These are phyloP conservation scores for Radopholus similis DNA, from an alignment of 1,140 invertebrate genomes.

Conservation along the genomic window DNA sequence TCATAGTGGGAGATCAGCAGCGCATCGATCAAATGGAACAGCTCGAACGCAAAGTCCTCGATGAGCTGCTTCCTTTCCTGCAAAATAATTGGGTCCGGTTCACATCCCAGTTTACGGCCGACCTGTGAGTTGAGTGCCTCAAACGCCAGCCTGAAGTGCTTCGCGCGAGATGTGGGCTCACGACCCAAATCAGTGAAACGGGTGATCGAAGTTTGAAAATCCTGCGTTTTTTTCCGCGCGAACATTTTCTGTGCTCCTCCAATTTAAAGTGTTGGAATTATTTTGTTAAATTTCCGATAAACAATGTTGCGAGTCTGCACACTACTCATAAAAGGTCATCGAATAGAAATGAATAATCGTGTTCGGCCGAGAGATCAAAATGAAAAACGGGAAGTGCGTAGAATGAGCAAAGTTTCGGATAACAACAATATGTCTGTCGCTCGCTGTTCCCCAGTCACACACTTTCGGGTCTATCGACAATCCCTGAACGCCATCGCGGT, in stretches of 20 bases:
- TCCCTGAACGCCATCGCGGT: constrained; percentile 52
- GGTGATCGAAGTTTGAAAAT: constrained; percentile 48
- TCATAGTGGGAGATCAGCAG: constrained; percentile 42
- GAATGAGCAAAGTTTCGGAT: background rate
- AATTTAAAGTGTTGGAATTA: too few relatives aligned
- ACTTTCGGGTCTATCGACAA: background rate
- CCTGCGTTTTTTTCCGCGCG: constrained; percentile 51
- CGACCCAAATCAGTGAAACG: constrained; percentile 49
- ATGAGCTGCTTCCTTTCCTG: constrained; percentile 57
- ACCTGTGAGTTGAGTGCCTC: constrained; percentile 46
- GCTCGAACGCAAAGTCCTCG: constrained; percentile 55
- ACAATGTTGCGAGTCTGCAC: too few relatives aligned
- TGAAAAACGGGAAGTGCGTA: background rate
- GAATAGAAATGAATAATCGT: too few relatives aligned
- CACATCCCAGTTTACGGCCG: background rate
- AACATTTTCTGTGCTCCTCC: constrained; percentile 53
- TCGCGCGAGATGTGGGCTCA: constrained; percentile 48
- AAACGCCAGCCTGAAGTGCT: constrained; percentile 50
- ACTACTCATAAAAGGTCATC: too few relatives aligned
- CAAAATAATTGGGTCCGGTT: constrained; percentile 6
- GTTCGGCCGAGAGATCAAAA: background rate
- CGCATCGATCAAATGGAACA: constrained; percentile 56
- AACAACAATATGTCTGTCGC: background rate
- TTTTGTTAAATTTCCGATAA: too few relatives aligned
- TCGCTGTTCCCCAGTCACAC: background rate